Conservation (phyloP, 2,113 vertebrate genomes). For the Empidonax alnorum region DNA sequence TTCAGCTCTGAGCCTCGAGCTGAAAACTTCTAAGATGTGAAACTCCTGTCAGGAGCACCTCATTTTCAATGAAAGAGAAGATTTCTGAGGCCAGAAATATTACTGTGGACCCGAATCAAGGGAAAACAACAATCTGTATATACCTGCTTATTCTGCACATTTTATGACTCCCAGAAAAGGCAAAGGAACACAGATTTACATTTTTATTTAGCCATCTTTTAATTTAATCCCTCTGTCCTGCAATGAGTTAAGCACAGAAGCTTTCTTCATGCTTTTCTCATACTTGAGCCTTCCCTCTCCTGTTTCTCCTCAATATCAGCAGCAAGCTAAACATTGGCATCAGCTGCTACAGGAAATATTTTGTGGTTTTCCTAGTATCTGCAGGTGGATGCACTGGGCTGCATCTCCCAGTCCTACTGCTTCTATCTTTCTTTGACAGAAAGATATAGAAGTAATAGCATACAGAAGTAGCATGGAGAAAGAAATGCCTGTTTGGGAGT, state of each 20-base stretch:
- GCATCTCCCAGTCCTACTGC: background rate
- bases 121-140: background rate
- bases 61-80: background rate
- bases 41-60: background rate
- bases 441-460: background rate
- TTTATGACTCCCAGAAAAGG: background rate
- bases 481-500: background rate
- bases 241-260: background rate
- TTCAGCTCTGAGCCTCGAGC: background rate
- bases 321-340: conserved; percentile 12
- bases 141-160: background rate
- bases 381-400: background rate
- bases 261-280: background rate
- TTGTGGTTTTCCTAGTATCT: background rate
- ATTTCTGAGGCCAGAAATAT: conserved; percentile 10
- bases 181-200: background rate
- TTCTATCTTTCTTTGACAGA: background rate
- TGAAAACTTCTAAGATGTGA: background rate
- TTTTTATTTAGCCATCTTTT: background rate
- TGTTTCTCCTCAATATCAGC: background rate
- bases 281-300: background rate
- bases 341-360: conserved; percentile 22
- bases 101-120: background rate
- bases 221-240: background rate
- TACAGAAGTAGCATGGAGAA: background rate